These are phyloP conservation scores for Creontiades dilutus DNA, from an alignment of 2,888 invertebrate species.

Conservation along the genomic window DNA sequence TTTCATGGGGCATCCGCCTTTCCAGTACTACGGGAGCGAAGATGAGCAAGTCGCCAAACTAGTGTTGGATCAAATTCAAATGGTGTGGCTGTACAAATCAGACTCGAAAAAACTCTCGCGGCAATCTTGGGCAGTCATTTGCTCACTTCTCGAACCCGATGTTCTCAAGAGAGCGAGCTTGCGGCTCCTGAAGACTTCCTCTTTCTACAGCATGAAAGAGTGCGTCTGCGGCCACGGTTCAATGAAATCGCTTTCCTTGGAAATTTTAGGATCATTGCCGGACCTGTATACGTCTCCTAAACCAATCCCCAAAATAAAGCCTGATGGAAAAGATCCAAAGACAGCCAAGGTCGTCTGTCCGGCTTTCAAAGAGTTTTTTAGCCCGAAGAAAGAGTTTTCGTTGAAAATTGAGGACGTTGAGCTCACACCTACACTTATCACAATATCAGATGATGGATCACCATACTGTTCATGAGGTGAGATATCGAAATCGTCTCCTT, in stretches of 20 bases:
- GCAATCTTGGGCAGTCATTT: conserved; percentile 13
- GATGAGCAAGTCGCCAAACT: conserved; percentile 38
- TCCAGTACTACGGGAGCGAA: conserved; percentile 12
- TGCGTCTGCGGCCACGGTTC: conserved; percentile 58
- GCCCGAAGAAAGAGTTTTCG: background rate
- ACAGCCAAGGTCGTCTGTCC: conserved; percentile 37
- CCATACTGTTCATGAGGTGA: background rate
- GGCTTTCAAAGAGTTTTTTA: conserved; percentile 16
- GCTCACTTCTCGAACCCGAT: conserved; percentile 47
- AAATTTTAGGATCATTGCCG: conserved; percentile 30
- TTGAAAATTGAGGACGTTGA: conserved; percentile 60
- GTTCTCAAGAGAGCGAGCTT: conserved; percentile 45
- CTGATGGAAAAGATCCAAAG: background rate
- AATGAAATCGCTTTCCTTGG: background rate
- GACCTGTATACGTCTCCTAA: conserved; percentile 21
- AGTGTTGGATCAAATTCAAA: conserved; percentile 48
- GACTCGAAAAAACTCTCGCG: conserved; percentile 9
- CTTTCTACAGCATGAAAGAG: conserved; percentile 59
- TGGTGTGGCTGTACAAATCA: conserved; percentile 7
- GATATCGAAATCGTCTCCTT: background rate
- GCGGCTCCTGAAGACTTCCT: conserved; percentile 13
- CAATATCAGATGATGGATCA: conserved; percentile 4
- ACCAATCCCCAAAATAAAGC: background rate
- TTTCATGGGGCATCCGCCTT: conserved; percentile 50
- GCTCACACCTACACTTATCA: background rate